Evolutionary conservation across 2,113 vertebrate genomes (phyloP).

Genomic region (Aix galericulata): DNA sequence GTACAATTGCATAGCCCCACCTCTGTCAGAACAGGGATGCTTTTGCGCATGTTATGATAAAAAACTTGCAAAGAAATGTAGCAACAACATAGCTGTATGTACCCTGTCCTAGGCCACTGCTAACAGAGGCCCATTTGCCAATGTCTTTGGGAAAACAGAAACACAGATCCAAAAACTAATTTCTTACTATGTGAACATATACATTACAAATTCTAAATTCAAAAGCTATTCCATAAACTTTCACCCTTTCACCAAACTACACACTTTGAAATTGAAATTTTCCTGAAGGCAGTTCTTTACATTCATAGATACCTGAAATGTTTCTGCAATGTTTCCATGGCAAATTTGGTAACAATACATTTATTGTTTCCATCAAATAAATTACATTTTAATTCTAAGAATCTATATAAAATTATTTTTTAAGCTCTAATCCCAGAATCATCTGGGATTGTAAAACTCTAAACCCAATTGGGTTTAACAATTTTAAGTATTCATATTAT

Average conservation of each 20-base stretch:
- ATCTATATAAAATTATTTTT: conserved; percentile 11
- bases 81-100: background rate
- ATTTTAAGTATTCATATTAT: background rate
- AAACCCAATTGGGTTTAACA: background rate
- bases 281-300: background rate
- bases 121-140: background rate
- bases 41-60: background rate
- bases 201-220: background rate
- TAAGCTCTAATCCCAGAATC: background rate
- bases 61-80: background rate
- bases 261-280: background rate
- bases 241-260: background rate
- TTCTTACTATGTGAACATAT: background rate
- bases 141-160: background rate
- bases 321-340: background rate
- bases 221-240: background rate
- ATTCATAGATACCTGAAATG: background rate
- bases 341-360: background rate
- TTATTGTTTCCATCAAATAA: conserved; percentile 22
- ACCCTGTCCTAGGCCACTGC: background rate
- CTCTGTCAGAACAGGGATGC: background rate
- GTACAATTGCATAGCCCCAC: background rate
- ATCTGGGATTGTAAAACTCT: conserved; percentile 1
- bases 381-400: conserved; percentile 17
- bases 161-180: background rate